phyloP scores from a whole-genome alignment of 2,797 vertebrate genomes.

The Kryptopterus vitreolus region DNA sequence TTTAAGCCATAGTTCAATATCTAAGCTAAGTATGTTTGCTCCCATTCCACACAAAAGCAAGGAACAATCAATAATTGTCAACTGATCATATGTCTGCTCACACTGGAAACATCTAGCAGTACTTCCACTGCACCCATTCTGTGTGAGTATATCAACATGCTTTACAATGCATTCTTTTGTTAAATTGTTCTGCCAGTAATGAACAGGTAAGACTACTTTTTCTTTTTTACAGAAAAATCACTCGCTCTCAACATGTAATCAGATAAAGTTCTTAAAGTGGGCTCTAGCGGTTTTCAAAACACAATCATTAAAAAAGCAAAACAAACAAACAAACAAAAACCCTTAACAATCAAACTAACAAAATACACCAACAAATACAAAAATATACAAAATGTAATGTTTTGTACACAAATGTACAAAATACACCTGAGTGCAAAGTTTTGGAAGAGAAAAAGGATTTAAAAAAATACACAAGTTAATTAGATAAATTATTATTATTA shows the following conservation, averaged over 20 bases:
- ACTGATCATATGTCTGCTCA: constrained; percentile 59
- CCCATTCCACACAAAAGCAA: background rate
- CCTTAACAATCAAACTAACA: no score
- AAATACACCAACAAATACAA: no score
- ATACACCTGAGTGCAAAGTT: background rate
- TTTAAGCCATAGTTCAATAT: background rate
- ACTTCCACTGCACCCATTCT: constrained; percentile 30
- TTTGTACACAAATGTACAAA: no score
- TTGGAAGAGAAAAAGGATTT: background rate
- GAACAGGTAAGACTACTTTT: background rate
- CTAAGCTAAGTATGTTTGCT: constrained; percentile 8
- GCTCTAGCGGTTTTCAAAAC: background rate
- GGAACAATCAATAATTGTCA: constrained; percentile 33
- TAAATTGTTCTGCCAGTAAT: background rate
- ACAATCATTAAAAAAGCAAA: background rate
- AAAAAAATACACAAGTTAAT: background rate
- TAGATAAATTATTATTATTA: background rate
- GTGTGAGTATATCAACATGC: constrained; percentile 48
- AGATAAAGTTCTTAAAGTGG: background rate
- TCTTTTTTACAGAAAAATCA: background rate
- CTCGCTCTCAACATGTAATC: background rate
- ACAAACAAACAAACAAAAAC: background rate
- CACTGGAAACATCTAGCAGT: constrained; percentile 24
- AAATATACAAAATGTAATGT: no score
- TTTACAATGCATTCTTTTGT: constrained; percentile 2